Evolutionary conservation across 2,113 vertebrate genomes (phyloP).

Genomic region (Plecotus auritus): DNA sequence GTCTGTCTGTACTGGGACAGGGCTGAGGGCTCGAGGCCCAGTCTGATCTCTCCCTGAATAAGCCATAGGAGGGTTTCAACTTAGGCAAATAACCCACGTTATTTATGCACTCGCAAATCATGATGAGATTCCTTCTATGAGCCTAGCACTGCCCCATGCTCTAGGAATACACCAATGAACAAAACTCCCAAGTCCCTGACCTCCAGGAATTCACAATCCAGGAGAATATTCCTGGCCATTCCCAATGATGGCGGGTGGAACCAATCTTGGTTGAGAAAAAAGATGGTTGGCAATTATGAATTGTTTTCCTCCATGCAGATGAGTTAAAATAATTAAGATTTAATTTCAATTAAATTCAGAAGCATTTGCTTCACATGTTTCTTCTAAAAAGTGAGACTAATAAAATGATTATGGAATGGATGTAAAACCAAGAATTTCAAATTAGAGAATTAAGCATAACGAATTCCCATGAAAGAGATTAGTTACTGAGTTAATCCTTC

Average conservation of each 20-base stretch:
- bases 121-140: background rate
- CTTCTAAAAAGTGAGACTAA: constrained; percentile 26
- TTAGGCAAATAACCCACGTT: background rate
- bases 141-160: background rate
- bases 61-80: background rate
- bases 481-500: constrained; percentile 40
- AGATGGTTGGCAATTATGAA: background rate
- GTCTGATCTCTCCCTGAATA: background rate
- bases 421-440: constrained; percentile 36
- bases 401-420: background rate
- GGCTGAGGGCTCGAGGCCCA: background rate
- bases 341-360: constrained; percentile 13
- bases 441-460: constrained; percentile 6
- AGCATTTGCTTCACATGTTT: background rate
- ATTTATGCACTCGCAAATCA: background rate
- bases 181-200: background rate
- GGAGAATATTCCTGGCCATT: background rate
- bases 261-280: background rate
- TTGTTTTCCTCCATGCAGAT: background rate
- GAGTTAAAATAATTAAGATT: background rate
- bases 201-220: background rate
- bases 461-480: constrained; percentile 28
- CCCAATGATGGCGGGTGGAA: background rate
- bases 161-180: background rate
- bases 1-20: background rate